Base-by-base conservation (phyloP, 2,888 invertebrate species). In the Acholoe squamosa region DNA sequence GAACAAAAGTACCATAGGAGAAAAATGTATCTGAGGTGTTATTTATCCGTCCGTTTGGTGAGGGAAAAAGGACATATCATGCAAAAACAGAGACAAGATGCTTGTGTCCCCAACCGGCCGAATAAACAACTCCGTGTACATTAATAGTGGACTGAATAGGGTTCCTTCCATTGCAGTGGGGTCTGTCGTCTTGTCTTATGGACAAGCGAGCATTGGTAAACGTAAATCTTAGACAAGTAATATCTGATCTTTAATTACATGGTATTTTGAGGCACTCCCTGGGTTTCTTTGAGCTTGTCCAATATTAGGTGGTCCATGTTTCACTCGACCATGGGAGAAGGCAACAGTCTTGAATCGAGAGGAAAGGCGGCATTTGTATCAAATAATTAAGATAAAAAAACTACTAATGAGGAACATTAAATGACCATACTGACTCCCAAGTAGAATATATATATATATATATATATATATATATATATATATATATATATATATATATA, bases 261-360 rank as follows among this genome's bases (percentile, higher is more conserved):
- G 71, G 25, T 25, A 28, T 61, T 61, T 61, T 61, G 61, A 61
- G 19, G 61, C 61, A 61, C 71, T 71, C 71, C 71, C 71, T 16
- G 19, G 61, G 71, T 80, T 34, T 80, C 34, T 80, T 80, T 80
- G 80, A 80, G 80, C 80, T 43, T 80, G 80, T 80, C 80, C 43
- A 80, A 80, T 80, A 80, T 80, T 80, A 80, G 80, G n/a, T 12
- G 19, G n/a, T 80, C 80, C 80, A 43, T 80, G 80, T 34, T 33
- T 80, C 34, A 34, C 77, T 14, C 34, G 43, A n/a, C 80, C 80
- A 22, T 33, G 16, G 33, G 33, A 80, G 80, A 33, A 80, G 80
- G 22, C 80, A n/a, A 80, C 80, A 80, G 80, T 80, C 80, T 80
- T 80, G 80, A 43, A 22, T 80, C n/a, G 22, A 80, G 14, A 80